Conservation (phyloP, 2,113 vertebrate species). For the Carassius carassius region DNA sequence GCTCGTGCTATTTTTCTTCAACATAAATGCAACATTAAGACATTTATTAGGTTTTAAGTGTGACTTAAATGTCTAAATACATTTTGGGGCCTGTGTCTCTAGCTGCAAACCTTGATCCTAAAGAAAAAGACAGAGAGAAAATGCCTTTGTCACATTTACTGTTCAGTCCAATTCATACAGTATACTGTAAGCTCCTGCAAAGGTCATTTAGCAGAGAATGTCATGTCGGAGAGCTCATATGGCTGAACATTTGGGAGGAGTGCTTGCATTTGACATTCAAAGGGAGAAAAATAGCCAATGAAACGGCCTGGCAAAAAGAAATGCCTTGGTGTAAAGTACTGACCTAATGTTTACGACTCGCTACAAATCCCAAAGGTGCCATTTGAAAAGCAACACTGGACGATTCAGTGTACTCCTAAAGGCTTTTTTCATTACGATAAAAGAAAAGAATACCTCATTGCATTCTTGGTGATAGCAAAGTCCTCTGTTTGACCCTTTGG, state of each 20-base stretch:
- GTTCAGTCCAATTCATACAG: neutral
- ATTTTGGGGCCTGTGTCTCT: neutral
- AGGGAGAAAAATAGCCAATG: neutral
- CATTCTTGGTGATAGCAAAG: conserved; percentile 65
- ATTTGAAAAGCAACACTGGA: conserved; percentile 51
- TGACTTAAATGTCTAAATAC: neutral
- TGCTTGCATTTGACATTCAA: conserved; percentile 17
- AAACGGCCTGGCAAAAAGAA: neutral
- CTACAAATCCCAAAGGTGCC: conserved; percentile 21
- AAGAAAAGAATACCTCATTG: conserved; percentile 63
- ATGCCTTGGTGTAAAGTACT: neutral
- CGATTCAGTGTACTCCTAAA: conserved; percentile 61
- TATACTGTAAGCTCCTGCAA: neutral
- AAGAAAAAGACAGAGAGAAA: neutral
- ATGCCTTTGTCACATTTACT: neutral
- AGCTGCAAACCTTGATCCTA: neutral
- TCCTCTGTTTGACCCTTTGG: conserved; percentile 66
- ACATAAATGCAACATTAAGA: neutral
- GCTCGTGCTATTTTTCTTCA: neutral
- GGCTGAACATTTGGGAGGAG: conserved; percentile 12
- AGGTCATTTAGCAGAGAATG: conserved; percentile 19
- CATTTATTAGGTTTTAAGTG: neutral
- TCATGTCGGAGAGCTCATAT: conserved; percentile 13
- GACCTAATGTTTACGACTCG: conserved; percentile 28
- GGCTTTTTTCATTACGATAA: conserved; percentile 59